phyloP scores from a whole-genome alignment of 1,140 invertebrate genomes.

The Trichoplusia ni region DNA sequence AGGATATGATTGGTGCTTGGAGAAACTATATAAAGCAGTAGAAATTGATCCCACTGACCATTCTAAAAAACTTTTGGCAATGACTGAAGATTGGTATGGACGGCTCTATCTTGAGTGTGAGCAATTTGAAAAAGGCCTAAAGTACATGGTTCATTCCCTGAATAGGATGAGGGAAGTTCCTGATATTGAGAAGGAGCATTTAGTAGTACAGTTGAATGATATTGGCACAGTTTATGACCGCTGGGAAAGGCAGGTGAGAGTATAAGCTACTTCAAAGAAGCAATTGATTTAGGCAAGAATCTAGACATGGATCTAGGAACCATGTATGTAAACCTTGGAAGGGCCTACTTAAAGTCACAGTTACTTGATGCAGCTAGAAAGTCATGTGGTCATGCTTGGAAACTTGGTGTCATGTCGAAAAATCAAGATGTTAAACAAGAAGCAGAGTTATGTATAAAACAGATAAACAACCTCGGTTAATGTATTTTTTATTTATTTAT shows the following conservation, averaged over 20 bases:
- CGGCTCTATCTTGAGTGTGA: conserved; percentile 86
- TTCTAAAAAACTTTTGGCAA: conserved; percentile 84
- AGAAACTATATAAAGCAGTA: conserved; percentile 84
- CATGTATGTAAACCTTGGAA: conserved; percentile 92
- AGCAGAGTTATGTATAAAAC: conserved; percentile 86
- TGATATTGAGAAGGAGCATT: conserved; percentile 87
- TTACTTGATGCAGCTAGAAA: conserved; percentile 87
- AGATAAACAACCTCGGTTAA: conserved; percentile 80
- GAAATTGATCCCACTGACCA: conserved; percentile 80
- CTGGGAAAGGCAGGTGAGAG: conserved; percentile 86
- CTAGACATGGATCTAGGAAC: conserved; percentile 87
- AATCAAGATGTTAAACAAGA: conserved; percentile 85
- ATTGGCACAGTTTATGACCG: conserved; percentile 88
- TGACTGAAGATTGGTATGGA: conserved; percentile 92
- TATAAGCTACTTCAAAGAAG: conserved; percentile 87
- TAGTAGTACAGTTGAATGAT: conserved; percentile 92
- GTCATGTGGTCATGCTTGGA: conserved; percentile 87
- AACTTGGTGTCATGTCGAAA: conserved; percentile 84
- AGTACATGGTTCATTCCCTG: conserved; percentile 87
- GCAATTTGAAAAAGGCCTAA: conserved; percentile 84
- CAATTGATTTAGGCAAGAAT: conserved; percentile 85
- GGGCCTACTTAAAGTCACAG: conserved; percentile 88
- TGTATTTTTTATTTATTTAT: conserved; percentile 45
- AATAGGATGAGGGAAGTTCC: conserved; percentile 85
- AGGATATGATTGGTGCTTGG: conserved; percentile 90